A percentile compares a stretch with the other conserved stretches of the same genome.
Evolutionary conservation across 2,888 invertebrate species (phyloP).

Genomic region (Macrostomum cliftonense): DNA sequence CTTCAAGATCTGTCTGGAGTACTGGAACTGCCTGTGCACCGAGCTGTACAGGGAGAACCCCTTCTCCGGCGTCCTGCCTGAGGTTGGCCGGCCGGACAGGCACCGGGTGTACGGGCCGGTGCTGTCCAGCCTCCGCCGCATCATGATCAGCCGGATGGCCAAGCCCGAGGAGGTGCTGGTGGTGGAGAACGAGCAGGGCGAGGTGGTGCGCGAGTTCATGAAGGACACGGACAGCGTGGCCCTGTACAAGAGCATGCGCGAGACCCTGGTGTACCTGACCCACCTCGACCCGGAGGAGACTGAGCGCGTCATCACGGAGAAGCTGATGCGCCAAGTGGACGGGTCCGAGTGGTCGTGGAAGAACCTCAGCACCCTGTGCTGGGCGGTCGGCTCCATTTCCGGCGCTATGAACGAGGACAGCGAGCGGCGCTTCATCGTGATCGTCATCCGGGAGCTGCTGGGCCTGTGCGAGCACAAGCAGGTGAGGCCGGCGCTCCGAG

Average conservation of each 20-base stretch:
- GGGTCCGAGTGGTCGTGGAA: slow-evolving; percentile 99
- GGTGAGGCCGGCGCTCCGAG: neutral
- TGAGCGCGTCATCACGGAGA: slow-evolving; percentile 95
- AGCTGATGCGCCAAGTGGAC: slow-evolving; percentile 89
- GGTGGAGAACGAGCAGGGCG: slow-evolving; percentile 97
- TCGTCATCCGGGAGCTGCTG: slow-evolving; percentile 77
- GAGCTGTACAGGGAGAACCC: slow-evolving; percentile 76
- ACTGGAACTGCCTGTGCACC: slow-evolving; percentile 81
- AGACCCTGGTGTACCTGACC: slow-evolving; percentile 70
- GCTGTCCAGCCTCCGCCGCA: slow-evolving; percentile 54
- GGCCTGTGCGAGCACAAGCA: slow-evolving; percentile 60
- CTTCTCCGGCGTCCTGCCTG: slow-evolving; percentile 39
- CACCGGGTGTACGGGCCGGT: slow-evolving; percentile 37
- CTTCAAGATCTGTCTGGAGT: slow-evolving; percentile 96
- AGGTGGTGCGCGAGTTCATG: slow-evolving; percentile 97
- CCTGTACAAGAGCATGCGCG: slow-evolving; percentile 96
- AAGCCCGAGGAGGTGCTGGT: slow-evolving; percentile 98
- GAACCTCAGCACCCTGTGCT: slow-evolving; percentile 88
- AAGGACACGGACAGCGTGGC: slow-evolving; percentile 99
- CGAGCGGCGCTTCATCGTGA: slow-evolving; percentile 91
- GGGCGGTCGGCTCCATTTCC: slow-evolving; percentile 97
- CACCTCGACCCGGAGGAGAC: slow-evolving; percentile 79
- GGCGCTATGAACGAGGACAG: slow-evolving; percentile 98
- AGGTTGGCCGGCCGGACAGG: slow-evolving; percentile 28
- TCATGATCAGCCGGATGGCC: slow-evolving; percentile 98